A percentile compares a stretch with the other conserved stretches of the same genome.
phyloP scores from a whole-genome alignment of 1,140 invertebrate genomes.

The Lucilia cuprina region DNA sequence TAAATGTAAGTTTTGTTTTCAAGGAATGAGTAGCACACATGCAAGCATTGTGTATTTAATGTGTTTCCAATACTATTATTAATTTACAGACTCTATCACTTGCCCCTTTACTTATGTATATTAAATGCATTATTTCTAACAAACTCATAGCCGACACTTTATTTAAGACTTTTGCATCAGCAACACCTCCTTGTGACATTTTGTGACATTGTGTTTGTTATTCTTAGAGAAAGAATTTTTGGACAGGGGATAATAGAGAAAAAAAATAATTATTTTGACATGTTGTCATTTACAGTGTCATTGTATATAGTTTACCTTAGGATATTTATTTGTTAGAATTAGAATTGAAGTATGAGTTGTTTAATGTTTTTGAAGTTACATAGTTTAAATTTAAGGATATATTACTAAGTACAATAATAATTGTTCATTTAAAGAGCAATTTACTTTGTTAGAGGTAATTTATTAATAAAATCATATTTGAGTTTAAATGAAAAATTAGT shows the following conservation, averaged over 20 bases:
- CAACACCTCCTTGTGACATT: conserved; percentile 20
- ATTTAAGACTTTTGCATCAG: not conserved
- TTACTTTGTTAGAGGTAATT: too few species aligned
- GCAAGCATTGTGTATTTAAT: conserved; percentile 10
- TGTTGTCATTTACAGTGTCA: conserved; percentile 32
- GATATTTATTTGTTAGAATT: not conserved
- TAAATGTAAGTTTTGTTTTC: not conserved
- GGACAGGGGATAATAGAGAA: not conserved
- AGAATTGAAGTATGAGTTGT: not conserved
- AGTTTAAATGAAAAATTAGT: too few species aligned
- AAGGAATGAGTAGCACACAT: not conserved
- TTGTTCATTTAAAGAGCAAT: too few species aligned
- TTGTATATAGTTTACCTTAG: not conserved
- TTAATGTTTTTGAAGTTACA: conserved; percentile 8
- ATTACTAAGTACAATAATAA: too few species aligned
- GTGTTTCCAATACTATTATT: conserved; percentile 33
- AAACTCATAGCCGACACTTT: not conserved
- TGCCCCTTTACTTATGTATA: not conserved
- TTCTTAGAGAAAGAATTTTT: not conserved
- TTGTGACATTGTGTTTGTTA: conserved; percentile 22
- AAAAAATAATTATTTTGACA: conserved; percentile 13
- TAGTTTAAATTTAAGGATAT: not conserved
- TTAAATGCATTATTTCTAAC: not conserved
- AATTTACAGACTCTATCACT: conserved; percentile 1
- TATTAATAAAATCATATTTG: too few species aligned